These are phyloP conservation scores for Scaptomyza montana DNA, from an alignment of 1,140 invertebrate genomes.

Conservation along the genomic window DNA sequence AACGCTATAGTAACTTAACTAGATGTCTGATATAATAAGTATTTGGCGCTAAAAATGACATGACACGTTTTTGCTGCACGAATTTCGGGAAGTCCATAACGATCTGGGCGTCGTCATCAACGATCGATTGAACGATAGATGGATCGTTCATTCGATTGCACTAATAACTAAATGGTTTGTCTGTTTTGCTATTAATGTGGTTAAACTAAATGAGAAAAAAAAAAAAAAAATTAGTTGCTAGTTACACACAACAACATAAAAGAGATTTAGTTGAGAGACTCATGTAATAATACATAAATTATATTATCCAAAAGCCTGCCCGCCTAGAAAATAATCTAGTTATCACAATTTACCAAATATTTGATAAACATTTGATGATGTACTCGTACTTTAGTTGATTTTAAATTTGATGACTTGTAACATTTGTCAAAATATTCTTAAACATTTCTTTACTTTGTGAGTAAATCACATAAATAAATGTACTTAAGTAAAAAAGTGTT, in stretches of 20 bases:
- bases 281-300: background rate
- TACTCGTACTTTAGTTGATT: background rate
- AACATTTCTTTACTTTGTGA: background rate
- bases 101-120: slow-evolving; percentile 42
- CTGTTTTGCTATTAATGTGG: slow-evolving; percentile 27
- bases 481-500: background rate
- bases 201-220: too few species aligned
- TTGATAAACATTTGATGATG: background rate
- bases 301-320: background rate
- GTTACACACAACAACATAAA: slow-evolving; percentile 1
- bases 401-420: background rate
- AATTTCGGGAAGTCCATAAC: slow-evolving; percentile 68
- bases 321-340: background rate
- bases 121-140: background rate
- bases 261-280: background rate
- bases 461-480: background rate
- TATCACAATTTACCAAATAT: background rate
- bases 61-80: slow-evolving; percentile 37
- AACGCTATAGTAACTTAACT: background rate
- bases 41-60: slow-evolving; percentile 27
- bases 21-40: slow-evolving; percentile 11
- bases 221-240: slow-evolving; percentile 42
- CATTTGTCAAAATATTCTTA: background rate
- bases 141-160: slow-evolving; percentile 14
- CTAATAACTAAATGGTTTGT: slow-evolving; percentile 37